phyloP scores from a whole-genome alignment of 2,113 vertebrate species.

The Hymenochirus boettgeri region DNA sequence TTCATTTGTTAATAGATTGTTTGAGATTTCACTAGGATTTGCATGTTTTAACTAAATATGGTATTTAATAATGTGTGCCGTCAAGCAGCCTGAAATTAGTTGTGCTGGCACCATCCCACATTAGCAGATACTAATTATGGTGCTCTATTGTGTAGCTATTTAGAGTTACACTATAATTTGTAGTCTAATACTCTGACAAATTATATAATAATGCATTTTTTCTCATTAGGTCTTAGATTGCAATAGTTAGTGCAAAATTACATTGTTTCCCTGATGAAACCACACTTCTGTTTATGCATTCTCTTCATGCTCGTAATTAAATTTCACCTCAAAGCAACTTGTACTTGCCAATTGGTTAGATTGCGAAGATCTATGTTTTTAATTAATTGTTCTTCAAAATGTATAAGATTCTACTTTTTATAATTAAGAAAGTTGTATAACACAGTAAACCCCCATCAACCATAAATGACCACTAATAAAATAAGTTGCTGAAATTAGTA shows the following conservation, averaged over 20 bases:
- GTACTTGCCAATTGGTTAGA: too few species aligned
- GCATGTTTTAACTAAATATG: background rate
- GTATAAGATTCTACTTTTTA: too few species aligned
- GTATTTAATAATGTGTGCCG: slow-evolving; percentile 7
- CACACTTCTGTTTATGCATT: slow-evolving; percentile 2
- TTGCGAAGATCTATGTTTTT: too few species aligned
- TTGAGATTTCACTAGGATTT: background rate
- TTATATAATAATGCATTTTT: slow-evolving; percentile 14
- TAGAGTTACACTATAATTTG: slow-evolving; percentile 15
- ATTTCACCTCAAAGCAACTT: too few species aligned
- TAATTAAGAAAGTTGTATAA: too few species aligned
- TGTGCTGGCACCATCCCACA: background rate
- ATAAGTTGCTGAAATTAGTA: too few species aligned
- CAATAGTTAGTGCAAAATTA: background rate
- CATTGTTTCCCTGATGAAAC: slow-evolving; percentile 2
- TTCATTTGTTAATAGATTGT: background rate
- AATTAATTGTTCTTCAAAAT: too few species aligned
- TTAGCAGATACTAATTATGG: slow-evolving; percentile 16
- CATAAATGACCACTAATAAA: too few species aligned
- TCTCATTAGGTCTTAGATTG: slow-evolving; percentile 7
- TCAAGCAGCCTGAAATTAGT: slow-evolving; percentile 6
- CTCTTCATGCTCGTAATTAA: background rate
- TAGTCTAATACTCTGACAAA: slow-evolving; percentile 14
- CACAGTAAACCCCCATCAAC: too few species aligned
- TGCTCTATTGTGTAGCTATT: slow-evolving; percentile 12